A percentile compares a stretch with the other conserved stretches of the same genome.
phyloP scores from a whole-genome alignment of 2,797 vertebrate genomes.

The Knipowitschia caucasica region DNA sequence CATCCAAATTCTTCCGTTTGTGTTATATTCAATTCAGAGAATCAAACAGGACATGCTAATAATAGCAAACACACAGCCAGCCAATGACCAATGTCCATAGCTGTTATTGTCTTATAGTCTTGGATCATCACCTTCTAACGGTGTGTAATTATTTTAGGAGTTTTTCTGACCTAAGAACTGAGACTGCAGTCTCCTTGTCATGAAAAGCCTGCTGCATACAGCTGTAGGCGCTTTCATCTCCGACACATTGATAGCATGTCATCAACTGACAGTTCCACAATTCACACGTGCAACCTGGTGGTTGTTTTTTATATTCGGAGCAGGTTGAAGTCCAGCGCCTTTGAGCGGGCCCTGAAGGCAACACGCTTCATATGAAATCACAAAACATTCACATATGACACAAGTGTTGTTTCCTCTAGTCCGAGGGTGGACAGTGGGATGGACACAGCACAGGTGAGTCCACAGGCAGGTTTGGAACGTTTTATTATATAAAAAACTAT shows the following conservation, averaged over 20 bases:
- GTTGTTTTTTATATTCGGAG: background rate
- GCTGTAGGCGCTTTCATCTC: slow-evolving; percentile 28
- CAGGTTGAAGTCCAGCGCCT: background rate
- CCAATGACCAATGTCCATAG: too few relatives aligned
- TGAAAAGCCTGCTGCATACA: slow-evolving; percentile 20
- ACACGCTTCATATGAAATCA: slow-evolving; percentile 12
- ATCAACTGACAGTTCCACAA: slow-evolving; percentile 9
- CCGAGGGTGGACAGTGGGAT: background rate
- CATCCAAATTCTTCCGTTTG: too few relatives aligned
- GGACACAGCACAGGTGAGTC: background rate
- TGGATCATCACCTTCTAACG: too few relatives aligned
- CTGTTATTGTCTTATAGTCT: too few relatives aligned
- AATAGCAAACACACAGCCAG: too few relatives aligned
- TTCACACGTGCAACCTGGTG: background rate
- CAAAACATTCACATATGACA: background rate
- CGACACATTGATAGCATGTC: slow-evolving; percentile 18
- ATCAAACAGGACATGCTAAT: too few relatives aligned
- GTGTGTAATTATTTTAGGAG: too few relatives aligned
- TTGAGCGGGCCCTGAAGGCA: background rate
- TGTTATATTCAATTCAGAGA: too few relatives aligned
- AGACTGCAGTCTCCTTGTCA: too few relatives aligned
- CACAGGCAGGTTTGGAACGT: background rate
- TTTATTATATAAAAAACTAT: background rate
- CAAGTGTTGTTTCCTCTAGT: background rate
- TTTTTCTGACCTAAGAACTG: too few relatives aligned